Evolutionary conservation across 2,113 vertebrate genomes (phyloP), one percentile per base, ranked within the genome.

Genomic region (Ictalurus punctatus): DNA sequence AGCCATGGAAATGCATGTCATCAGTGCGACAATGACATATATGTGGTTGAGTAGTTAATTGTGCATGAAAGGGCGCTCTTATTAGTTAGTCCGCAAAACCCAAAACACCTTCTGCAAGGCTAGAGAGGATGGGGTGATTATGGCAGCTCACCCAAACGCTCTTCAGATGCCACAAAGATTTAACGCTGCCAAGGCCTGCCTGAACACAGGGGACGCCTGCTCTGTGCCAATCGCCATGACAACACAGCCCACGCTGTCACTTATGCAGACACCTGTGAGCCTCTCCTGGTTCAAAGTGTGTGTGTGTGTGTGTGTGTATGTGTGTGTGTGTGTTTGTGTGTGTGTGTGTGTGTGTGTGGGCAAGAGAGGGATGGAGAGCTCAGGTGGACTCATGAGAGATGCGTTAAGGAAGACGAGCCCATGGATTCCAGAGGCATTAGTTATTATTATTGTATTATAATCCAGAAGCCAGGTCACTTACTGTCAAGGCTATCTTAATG

Each of bases 151-250:
- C 76, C 81, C 40, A 34, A 30, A 65, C 78, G 65, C 88, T 89
- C 90, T 91, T 91, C 90, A 92, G 83, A 91, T 90, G 92, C 93
- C 93, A 93, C 90, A 89, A 80, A 90, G 92, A 92, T 88, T 90
- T 92, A 92, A 92, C 84, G 74, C 90, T 92, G 92, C 86, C 40
- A 93, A 91, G 81, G 48, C 61, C 90, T 91, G 91, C 92, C 89
- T 40, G 54, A 81, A 90, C 92, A 92, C 88, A 86, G 12, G 83
- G 92, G 91, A 92, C 92, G 93, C 90, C 94, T 93, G 93, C 89
- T 88, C 58, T 63, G 78, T 88, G 80, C 27, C 5, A 73, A 90
- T 93, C 87, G 84, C 90, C 90, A 92, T 89, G 90, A 85, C 92
- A 90, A 91, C 90, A 56, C 84, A 88, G 86, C 89, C 65, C 87